Percentiles rank a stretch among this genome's conserved stretches.
Conservation (phyloP, 2,888 invertebrate genomes). For the Hypsopygia costalis region DNA sequence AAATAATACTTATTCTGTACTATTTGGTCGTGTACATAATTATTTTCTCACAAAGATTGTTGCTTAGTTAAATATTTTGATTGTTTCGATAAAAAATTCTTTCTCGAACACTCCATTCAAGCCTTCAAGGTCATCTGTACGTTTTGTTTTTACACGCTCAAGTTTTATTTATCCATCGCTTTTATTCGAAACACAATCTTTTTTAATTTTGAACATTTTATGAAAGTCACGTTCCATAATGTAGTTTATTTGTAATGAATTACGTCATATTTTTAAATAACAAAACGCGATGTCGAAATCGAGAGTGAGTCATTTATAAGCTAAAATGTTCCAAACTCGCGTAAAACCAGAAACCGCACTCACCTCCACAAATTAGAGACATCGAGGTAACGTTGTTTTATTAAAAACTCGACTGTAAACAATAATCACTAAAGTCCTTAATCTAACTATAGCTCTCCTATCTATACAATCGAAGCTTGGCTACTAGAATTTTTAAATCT, state of each 20-base stretch:
- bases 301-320: constrained; percentile 21
- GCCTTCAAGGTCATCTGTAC: constrained; percentile 1
- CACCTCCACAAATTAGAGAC: constrained; percentile 75
- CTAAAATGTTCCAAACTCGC: constrained; percentile 25
- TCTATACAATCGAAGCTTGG: constrained; percentile 53
- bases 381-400: constrained; percentile 43
- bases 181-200: not conserved
- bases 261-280: constrained; percentile 8
- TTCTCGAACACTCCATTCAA: constrained; percentile 5
- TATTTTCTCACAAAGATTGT: no score
- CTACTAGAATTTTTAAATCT: constrained; percentile 35
- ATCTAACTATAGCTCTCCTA: constrained; percentile 67
- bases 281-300: constrained; percentile 15
- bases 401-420: constrained; percentile 31
- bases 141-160: constrained; percentile 1
- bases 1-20: no score
- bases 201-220: not conserved
- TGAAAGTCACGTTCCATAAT: constrained; percentile 7
- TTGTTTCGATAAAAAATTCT: not conserved
- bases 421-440: constrained; percentile 25
- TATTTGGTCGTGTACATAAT: no score
- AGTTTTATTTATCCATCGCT: not conserved
- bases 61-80: no score
- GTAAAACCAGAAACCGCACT: constrained; percentile 33
- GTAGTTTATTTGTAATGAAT: constrained; percentile 3